These are phyloP conservation scores for Carduelis carduelis DNA, from an alignment of 2,797 vertebrate genomes.

Conservation along the genomic window DNA sequence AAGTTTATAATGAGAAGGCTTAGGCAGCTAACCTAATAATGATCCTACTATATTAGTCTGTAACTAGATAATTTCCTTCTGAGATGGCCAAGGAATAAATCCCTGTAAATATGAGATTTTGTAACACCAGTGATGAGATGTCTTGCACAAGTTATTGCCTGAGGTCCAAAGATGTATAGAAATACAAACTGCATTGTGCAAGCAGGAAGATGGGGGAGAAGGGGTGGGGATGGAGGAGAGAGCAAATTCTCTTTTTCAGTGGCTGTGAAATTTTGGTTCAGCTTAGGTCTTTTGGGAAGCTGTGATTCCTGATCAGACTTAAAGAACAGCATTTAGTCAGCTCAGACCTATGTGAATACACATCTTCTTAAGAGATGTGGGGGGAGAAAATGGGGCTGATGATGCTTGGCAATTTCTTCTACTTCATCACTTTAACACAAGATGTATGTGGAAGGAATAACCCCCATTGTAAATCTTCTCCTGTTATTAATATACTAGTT, in stretches of 20 bases:
- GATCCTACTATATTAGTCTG: not conserved
- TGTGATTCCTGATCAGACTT: not conserved
- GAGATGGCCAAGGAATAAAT: slow-evolving; percentile 1
- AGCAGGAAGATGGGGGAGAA: not conserved
- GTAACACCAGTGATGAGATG: not conserved
- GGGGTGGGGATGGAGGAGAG: not conserved
- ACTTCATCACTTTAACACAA: not conserved
- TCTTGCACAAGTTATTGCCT: not conserved
- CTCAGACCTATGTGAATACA: rapidly evolving
- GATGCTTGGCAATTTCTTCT: not conserved
- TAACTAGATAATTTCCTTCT: slow-evolving; percentile 37
- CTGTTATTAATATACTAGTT: not conserved
- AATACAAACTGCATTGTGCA: not conserved
- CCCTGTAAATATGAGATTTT: not conserved
- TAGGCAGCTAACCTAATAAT: slow-evolving; percentile 5
- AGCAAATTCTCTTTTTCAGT: not conserved
- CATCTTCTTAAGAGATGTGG: not conserved
- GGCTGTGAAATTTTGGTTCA: not conserved
- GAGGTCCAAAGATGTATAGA: not conserved
- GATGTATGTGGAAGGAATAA: not conserved
- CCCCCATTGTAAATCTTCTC: not conserved
- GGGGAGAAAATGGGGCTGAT: not conserved
- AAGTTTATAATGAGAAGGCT: not conserved
- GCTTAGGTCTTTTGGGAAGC: not conserved
- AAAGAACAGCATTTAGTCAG: not conserved